Percentiles rank a stretch among this genome's conserved stretches.
These are phyloP conservation scores for Muschampia staudingeri DNA, from an alignment of 2,888 invertebrate genomes.

Conservation along the genomic window DNA sequence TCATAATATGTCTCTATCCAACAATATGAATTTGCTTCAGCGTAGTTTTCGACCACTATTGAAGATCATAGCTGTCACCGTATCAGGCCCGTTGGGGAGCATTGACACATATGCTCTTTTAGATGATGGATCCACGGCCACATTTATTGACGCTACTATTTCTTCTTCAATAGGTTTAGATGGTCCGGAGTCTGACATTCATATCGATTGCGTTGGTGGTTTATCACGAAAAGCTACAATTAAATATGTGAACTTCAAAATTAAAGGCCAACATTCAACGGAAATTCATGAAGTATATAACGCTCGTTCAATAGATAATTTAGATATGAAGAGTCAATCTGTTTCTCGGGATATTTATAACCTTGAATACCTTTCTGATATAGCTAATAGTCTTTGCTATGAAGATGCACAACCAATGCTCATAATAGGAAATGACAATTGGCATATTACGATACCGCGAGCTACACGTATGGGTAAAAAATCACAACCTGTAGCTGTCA, in stretches of 20 bases:
- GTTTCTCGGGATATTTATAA: background rate
- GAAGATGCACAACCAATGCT: background rate
- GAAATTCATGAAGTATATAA: background rate
- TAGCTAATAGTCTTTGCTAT: background rate
- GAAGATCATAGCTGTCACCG: background rate
- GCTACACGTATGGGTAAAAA: background rate
- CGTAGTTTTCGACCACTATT: background rate
- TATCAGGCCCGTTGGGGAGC: conserved; percentile 10
- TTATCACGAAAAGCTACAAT: conserved; percentile 7
- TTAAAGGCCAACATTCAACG: background rate
- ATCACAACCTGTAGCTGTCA: background rate
- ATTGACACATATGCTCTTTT: background rate
- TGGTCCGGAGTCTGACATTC: conserved; percentile 8
- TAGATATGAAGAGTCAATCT: background rate
- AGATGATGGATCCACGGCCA: background rate
- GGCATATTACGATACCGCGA: background rate
- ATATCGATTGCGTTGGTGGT: conserved; percentile 1
- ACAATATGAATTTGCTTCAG: background rate
- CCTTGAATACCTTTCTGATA: background rate
- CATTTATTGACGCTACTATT: background rate
- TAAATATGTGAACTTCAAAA: conserved; percentile 12
- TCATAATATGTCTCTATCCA: background rate
- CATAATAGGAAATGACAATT: background rate
- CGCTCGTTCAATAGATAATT: background rate
- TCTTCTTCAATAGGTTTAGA: conserved; percentile 11